Evolutionary conservation across 2,797 vertebrate genomes (phyloP), one percentile per base, ranked within the genome.

Genomic region (Cynopterus sphinx): DNA sequence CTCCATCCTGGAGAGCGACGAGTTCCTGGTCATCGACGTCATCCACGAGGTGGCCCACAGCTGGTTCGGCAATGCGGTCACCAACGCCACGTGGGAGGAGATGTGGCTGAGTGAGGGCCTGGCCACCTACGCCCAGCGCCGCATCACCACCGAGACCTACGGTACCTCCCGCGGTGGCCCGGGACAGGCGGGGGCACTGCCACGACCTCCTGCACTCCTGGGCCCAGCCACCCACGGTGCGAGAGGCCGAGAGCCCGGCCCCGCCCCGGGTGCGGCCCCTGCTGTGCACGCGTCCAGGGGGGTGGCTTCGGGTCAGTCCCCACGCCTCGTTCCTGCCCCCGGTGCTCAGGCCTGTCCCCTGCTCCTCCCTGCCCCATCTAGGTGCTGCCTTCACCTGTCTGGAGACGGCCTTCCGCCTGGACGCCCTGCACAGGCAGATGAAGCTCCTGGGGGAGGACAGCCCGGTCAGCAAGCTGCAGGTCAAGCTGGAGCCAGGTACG

Each of bases 61-160:
- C 98, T 99, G 99, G 99, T 99, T 99, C 6, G 99, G 99, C 39
- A 99, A 99, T 0, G 99, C 99, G 0, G 99, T 99, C 98, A 99
- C 99, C 97, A 99, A 99, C 0, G 99, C 99, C 97, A 99, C 99
- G 0, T 99, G 99, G 99, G 99, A 99, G 97, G 99, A 99, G 98
- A 99, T 99, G 99, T 99, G 99, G 99, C 98, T 99, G 97, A 99
- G 99, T 0, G 99, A 99, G 95, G 99, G 99, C 9, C 98, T 99
- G 70, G 99, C 99, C 91, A 99, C 99, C 0, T 99, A 99, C 0
- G 99, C 99, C 0, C 99, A 99, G 98, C 98, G 99, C 74, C 98
- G 99, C n/a, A 99, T 99, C 98, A 99, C 99, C 92, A 99, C 99
- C 0, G 99, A 99, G 98, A 99, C 99, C 87, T 99, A 99, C 0